A percentile compares a stretch with the other conserved stretches of the same genome.
Evolutionary conservation across 35 echinoderm and acorn worm genomes (phyloP).

Genomic region (Ophioderma brevispina): DNA sequence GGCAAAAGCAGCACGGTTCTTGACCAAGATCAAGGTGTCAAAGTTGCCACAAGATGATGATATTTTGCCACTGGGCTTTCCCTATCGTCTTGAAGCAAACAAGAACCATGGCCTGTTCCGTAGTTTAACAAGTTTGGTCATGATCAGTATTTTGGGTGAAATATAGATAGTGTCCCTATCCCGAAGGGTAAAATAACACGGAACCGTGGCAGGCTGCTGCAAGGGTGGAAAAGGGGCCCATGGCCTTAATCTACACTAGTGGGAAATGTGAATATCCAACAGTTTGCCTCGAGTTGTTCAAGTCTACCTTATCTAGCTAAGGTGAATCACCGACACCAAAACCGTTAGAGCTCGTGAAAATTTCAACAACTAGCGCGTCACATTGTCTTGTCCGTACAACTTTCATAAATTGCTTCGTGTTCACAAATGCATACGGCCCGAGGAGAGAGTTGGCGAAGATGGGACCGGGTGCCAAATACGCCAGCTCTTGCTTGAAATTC

Average conservation of each 20-base stretch:
- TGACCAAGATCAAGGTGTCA: background rate
- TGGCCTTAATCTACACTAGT: no score
- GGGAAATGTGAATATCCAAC: no score
- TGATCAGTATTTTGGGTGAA: background rate
- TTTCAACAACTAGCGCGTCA: background rate
- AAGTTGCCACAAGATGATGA: background rate
- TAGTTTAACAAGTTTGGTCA: background rate
- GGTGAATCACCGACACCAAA: constrained; percentile 3
- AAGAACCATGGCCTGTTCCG: background rate
- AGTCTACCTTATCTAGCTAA: background rate
- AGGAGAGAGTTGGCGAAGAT: background rate
- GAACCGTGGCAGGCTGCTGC: background rate
- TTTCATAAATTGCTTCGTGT: background rate
- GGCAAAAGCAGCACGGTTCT: no score
- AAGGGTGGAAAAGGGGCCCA: no score
- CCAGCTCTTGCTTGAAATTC: background rate
- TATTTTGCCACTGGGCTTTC: constrained; percentile 6
- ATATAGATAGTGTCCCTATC: background rate
- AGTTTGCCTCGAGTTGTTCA: no score
- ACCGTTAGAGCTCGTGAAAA: background rate
- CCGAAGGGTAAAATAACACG: background rate
- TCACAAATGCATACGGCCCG: no score
- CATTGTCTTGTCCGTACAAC: background rate
- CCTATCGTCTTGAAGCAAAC: background rate
- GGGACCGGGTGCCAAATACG: background rate